Evolutionary conservation across 2,113 vertebrate species (phyloP).

Genomic region (Megaceryle torquata): DNA sequence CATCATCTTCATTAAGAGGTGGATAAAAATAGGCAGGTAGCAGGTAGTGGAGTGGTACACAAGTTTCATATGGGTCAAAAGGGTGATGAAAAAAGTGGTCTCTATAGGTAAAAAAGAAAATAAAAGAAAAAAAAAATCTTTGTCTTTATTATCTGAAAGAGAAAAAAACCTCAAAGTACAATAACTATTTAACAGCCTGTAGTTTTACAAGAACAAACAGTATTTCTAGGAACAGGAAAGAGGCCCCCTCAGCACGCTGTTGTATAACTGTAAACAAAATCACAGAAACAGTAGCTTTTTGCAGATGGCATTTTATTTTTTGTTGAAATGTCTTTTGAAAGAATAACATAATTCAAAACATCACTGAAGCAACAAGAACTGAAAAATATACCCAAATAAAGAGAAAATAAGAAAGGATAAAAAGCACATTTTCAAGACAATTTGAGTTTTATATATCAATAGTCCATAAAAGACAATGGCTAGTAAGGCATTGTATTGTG

Average conservation of each 20-base stretch:
- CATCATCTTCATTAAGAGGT: fast-evolving
- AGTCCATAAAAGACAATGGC: not conserved
- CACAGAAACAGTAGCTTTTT: not conserved
- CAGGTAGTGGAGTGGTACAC: not conserved
- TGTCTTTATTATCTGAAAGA: fast-evolving
- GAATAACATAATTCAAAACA: not conserved
- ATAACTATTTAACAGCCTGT: not conserved
- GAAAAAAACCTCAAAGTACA: not conserved
- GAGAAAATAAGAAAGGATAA: not conserved
- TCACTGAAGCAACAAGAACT: not conserved
- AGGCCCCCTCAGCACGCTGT: not conserved
- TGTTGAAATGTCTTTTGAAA: not conserved
- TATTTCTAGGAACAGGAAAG: not conserved
- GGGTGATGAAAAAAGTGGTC: not conserved
- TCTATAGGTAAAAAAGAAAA: not conserved
- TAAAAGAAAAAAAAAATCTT: not conserved
- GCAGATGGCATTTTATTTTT: not conserved
- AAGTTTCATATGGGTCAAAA: not conserved
- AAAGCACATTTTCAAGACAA: not conserved
- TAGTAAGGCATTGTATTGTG: not conserved
- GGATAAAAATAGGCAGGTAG: not conserved
- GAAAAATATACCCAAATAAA: not conserved
- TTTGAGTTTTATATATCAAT: not conserved
- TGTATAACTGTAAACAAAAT: not conserved
- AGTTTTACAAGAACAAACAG: not conserved